These are phyloP conservation scores for Chloropsis hardwickii DNA, from an alignment of 2,113 vertebrate species.

Conservation along the genomic window DNA sequence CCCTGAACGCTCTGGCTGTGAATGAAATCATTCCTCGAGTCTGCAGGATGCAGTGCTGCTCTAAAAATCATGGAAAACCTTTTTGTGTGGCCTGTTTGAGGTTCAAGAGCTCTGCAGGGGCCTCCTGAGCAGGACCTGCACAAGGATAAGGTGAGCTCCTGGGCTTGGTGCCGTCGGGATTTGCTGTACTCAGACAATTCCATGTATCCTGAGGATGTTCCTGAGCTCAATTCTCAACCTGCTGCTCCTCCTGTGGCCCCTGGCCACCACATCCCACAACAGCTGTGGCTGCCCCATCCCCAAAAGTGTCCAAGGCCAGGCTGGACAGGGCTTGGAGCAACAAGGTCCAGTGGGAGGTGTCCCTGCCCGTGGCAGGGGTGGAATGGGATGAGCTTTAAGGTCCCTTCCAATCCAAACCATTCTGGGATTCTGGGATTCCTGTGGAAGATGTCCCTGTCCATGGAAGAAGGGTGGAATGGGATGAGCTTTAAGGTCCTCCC, in stretches of 20 bases:
- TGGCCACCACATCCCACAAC: background rate
- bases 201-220: fast-evolving
- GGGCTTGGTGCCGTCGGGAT: fast-evolving
- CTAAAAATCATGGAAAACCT: background rate
- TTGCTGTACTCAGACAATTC: fast-evolving
- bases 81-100: background rate
- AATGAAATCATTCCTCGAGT: fast-evolving
- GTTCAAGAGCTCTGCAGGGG: background rate
- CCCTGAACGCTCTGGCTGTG: fast-evolving
- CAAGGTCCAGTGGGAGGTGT: background rate
- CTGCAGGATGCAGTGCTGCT: background rate
- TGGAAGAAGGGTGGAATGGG: background rate
- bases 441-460: background rate
- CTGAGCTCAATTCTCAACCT: background rate
- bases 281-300: background rate
- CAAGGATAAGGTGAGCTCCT: fast-evolving
- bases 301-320: background rate
- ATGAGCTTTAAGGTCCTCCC: background rate
- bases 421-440: background rate
- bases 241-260: background rate
- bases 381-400: background rate
- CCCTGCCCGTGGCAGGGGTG: too few species aligned
- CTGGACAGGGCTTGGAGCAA: background rate
- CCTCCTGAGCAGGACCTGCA: background rate
- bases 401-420: background rate